A percentile compares a stretch with the other conserved stretches of the same genome.
Conservation (phyloP, 2,797 vertebrate species). For the Sebastes jordani region DNA sequence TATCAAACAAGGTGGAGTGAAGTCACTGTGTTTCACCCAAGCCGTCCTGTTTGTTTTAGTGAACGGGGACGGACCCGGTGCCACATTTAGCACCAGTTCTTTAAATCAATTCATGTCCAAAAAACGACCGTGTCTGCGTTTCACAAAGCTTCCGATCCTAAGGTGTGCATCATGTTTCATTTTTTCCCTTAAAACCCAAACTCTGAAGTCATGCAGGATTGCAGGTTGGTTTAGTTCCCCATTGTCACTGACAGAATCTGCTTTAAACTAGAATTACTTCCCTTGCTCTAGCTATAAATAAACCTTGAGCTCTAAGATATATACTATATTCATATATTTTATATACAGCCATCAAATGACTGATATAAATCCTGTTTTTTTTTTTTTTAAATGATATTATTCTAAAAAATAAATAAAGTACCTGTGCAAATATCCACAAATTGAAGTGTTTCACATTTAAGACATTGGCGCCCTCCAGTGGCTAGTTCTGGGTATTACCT, state of each 20-base stretch:
- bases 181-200: constrained; percentile 66
- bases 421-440: constrained; percentile 90
- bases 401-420: constrained; percentile 90
- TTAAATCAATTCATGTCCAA: constrained; percentile 41
- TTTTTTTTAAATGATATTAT: constrained; percentile 80
- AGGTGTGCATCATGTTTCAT: constrained; percentile 65
- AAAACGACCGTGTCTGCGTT: constrained; percentile 55
- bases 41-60: constrained; percentile 50
- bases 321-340: constrained; percentile 88
- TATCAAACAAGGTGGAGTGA: constrained; percentile 45
- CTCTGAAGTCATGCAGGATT: constrained; percentile 84
- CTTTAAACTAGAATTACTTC: constrained; percentile 83
- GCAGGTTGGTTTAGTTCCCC: constrained; percentile 81
- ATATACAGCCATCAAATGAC: constrained; percentile 84
- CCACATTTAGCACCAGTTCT: constrained; percentile 50
- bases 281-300: constrained; percentile 88
- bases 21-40: constrained; percentile 44
- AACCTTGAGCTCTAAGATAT: constrained; percentile 89
- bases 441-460: constrained; percentile 90
- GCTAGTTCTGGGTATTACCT: constrained; percentile 78
- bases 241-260: constrained; percentile 83
- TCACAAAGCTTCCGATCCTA: constrained; percentile 66
- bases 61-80: constrained; percentile 29
- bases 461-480: constrained; percentile 86
- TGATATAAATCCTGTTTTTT: constrained; percentile 84